phyloP scores from a whole-genome alignment of 2,113 vertebrate species.

The Anhinga anhinga region DNA sequence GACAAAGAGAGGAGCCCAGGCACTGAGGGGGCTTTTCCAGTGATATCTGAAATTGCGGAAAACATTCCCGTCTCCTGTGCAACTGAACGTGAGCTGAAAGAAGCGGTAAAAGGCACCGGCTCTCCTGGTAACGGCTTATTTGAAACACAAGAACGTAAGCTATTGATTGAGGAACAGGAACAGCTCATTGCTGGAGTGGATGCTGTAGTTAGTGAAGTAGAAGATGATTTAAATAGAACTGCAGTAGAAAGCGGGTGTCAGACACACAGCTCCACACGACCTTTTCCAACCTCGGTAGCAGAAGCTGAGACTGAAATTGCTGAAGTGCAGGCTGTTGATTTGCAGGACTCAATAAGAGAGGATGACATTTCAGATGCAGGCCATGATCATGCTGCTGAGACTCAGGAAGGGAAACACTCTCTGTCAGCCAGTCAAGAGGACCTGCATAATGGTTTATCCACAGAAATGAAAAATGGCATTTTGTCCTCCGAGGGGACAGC shows the following conservation, averaged over 20 bases:
- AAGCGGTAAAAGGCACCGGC: not conserved
- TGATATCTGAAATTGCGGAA: not conserved
- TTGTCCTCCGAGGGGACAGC: slow-evolving; percentile 24
- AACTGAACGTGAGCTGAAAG: not conserved
- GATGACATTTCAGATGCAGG: slow-evolving; percentile 1
- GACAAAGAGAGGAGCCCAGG: slow-evolving; percentile 61
- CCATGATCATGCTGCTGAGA: not conserved
- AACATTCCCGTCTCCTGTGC: not conserved
- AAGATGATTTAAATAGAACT: not conserved
- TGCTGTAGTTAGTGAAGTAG: not conserved
- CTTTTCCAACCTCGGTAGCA: not conserved
- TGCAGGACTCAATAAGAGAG: not conserved
- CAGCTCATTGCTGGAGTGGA: not conserved
- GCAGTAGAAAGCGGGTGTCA: not conserved
- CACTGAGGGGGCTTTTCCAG: slow-evolving; percentile 15
- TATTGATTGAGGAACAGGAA: slow-evolving; percentile 8
- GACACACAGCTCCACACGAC: not conserved
- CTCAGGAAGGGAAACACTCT: not conserved
- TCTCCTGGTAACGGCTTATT: slow-evolving; percentile 64
- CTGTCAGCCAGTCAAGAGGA: slow-evolving; percentile 9
- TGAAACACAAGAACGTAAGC: slow-evolving; percentile 75
- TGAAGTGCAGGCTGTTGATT: slow-evolving; percentile 34
- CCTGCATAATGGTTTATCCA: not conserved
- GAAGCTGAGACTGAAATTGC: slow-evolving; percentile 19
- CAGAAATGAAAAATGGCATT: slow-evolving; percentile 29